Percentiles rank a stretch among this genome's conserved stretches.
Evolutionary conservation across 2,888 invertebrate species (phyloP).

Genomic region (Micoletzkya japonica): DNA sequence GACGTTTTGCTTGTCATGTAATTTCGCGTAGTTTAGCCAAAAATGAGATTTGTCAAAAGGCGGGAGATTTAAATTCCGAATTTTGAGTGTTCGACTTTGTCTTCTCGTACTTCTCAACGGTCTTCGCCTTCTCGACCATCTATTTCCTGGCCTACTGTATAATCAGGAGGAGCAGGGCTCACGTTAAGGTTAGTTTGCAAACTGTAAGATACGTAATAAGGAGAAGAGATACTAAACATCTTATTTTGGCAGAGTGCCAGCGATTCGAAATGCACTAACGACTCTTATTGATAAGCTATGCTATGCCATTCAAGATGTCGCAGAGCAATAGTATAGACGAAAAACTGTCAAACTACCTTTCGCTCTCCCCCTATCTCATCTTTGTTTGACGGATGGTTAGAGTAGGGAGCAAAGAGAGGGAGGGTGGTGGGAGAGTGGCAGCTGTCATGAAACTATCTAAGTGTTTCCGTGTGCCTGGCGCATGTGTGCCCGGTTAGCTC

Average conservation of each 20-base stretch:
- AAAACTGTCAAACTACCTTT: neutral
- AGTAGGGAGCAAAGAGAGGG: neutral
- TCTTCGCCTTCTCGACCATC: slow-evolving; percentile 55
- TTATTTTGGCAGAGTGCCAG: neutral
- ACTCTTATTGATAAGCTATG: no score
- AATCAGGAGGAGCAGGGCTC: slow-evolving; percentile 40
- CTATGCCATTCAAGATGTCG: no score
- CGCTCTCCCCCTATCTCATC: neutral
- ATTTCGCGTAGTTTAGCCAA: no score
- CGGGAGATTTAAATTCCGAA: no score
- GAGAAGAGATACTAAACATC: no score
- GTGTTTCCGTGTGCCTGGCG: no score
- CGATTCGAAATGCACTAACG: no score
- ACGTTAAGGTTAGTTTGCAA: slow-evolving; percentile 23
- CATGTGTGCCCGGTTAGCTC: slow-evolving; percentile 25
- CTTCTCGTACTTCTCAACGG: slow-evolving; percentile 55
- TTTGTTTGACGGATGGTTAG: neutral
- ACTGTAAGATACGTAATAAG: neutral
- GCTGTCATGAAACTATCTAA: no score
- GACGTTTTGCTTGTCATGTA: no score
- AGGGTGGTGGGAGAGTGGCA: neutral
- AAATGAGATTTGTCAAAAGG: no score
- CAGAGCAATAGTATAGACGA: no score
- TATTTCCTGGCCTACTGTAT: slow-evolving; percentile 54
- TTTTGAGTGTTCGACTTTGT: slow-evolving; percentile 57